Base-by-base conservation (phyloP, 2,113 vertebrate genomes). In the Oryzias javanicus region DNA sequence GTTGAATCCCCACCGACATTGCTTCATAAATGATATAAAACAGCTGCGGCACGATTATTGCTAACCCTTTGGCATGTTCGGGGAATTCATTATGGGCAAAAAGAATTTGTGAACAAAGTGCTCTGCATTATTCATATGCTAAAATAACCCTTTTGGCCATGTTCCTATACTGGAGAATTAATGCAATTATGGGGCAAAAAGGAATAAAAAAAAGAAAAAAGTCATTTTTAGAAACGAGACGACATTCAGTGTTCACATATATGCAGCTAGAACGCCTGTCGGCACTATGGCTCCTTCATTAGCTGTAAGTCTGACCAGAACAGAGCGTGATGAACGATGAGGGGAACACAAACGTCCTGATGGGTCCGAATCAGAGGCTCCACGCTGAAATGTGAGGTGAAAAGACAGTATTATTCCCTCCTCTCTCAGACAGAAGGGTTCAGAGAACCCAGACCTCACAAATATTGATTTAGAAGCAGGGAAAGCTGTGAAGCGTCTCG, bases 21-120 rank as follows among this genome's bases (percentile, higher is more conserved):
- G 68, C 73, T 64, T 80, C 57, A 71, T 82, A 65, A 81, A 79
- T 83, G 69, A 80, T 71, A 52, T 53, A 82, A 82, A 81, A 72
- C 76, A 74, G 69, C 69, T 58, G 57, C 76, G n/a, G n/a, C 22
- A 67, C 70, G 55, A 53, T 72, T 22, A 51, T n/a, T n/a, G n/a
- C n/a, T n/a, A n/a, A n/a, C n/a, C 19, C 48, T 78, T 74, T 76
- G n/a, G n/a, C 46, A 56, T n/a, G 60, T 45, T n/a, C 19, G 46
- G 69, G 60, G 59, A n/a, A 42, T 82, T 80, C 67, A 76, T 74
- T 60, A 67, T n/a, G n/a, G n/a, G n/a, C n/a, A n/a, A n/a, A n/a
- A n/a, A 44, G 50, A 77, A n/a, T n/a, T 76, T 71, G 64, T 72
- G 58, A 80, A 59, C 51, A 68, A 71, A 60, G 70, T 64, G 74